A percentile compares a stretch with the other conserved stretches of the same genome.
phyloP scores from a whole-genome alignment of 2,888 invertebrate species.

The Tortrix viridana region DNA sequence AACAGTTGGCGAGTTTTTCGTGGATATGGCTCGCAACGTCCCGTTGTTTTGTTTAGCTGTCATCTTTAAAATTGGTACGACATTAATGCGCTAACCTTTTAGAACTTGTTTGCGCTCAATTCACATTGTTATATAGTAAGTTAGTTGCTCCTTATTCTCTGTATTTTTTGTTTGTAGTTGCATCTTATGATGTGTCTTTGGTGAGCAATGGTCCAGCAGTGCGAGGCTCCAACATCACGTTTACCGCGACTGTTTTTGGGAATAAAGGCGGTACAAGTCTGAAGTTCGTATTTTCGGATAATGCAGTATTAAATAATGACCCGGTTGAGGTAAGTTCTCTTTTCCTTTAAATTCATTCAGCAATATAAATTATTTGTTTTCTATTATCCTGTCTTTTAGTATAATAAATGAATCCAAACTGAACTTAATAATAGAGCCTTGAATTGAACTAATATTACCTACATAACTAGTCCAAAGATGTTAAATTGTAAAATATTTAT shows the following conservation, averaged over 20 bases:
- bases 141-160: neutral
- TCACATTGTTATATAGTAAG: neutral
- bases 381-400: too few relatives aligned
- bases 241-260: constrained; percentile 85
- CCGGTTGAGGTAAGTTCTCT: constrained; percentile 15
- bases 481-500: too few relatives aligned
- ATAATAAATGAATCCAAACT: too few relatives aligned
- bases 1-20: constrained; percentile 7
- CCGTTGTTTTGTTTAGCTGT: constrained; percentile 33
- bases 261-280: constrained; percentile 63
- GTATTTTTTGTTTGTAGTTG: constrained; percentile 49
- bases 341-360: neutral
- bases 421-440: too few relatives aligned
- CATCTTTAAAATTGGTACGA: constrained; percentile 31
- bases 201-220: constrained; percentile 88
- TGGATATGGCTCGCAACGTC: constrained; percentile 32
- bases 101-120: neutral
- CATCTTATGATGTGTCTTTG: constrained; percentile 73
- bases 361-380: too few relatives aligned
- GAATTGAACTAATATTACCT: too few relatives aligned
- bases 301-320: constrained; percentile 71
- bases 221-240: constrained; percentile 88
- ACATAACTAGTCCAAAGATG: too few relatives aligned
- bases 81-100: constrained; percentile 4
- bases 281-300: constrained; percentile 86